Conservation (phyloP, 2,113 vertebrate species). For the Hoplias malabaricus region DNA sequence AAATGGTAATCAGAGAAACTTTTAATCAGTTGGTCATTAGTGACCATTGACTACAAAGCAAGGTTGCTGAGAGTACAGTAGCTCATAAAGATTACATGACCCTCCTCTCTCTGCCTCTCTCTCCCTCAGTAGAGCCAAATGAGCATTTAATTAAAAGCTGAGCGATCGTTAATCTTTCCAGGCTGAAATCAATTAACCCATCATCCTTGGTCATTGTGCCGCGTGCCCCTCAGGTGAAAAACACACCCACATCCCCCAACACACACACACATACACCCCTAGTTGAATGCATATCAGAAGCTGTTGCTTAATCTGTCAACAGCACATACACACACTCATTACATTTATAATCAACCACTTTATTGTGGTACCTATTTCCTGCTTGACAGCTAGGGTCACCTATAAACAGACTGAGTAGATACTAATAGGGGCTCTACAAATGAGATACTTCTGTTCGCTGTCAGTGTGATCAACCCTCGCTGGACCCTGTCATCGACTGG, state of each 20-base stretch:
- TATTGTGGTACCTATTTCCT: neutral
- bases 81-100: constrained; percentile 39
- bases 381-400: constrained; percentile 46
- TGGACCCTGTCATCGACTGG: constrained; percentile 10
- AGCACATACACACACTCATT: constrained; percentile 50
- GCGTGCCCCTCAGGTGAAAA: constrained; percentile 67
- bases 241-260: constrained; percentile 31
- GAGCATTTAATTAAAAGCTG: constrained; percentile 75
- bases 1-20: neutral
- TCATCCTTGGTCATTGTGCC: constrained; percentile 44
- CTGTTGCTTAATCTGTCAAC: constrained; percentile 57
- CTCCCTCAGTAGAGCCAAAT: constrained; percentile 48
- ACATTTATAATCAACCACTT: constrained; percentile 60
- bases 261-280: constrained; percentile 44
- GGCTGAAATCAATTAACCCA: constrained; percentile 71
- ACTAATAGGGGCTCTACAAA: constrained; percentile 41
- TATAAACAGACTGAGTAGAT: constrained; percentile 6
- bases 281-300: constrained; percentile 69
- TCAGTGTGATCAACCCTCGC: constrained; percentile 4
- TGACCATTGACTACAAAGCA: constrained; percentile 27
- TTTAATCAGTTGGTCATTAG: constrained; percentile 25
- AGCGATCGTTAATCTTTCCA: constrained; percentile 71
- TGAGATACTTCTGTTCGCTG: constrained; percentile 35
- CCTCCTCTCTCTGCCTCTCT: constrained; percentile 7
- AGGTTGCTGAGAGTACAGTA: constrained; percentile 33